Evolutionary conservation across 2,113 vertebrate genomes (phyloP), one percentile per base, ranked within the genome.

Genomic region (Gallinago undulata): DNA sequence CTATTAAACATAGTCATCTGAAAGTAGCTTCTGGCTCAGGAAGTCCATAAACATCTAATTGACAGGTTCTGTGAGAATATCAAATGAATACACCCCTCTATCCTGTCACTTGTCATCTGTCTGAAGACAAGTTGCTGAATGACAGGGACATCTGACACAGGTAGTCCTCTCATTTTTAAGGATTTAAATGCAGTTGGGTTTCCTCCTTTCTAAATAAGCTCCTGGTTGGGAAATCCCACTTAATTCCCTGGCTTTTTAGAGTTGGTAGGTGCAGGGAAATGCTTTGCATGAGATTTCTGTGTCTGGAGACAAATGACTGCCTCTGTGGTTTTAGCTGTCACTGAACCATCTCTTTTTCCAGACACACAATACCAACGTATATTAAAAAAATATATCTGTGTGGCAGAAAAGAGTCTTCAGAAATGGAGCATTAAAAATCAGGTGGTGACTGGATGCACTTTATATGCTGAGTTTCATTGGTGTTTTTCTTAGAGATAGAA

Each of bases 401-500:
- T 24, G 39, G n/a, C 68, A 81, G 80, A 91, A 86, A 57, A 91
- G 30, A 73, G 18, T 19, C 27, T 74, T 87, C 76, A 83, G 91
- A 92, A 94, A 84, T 43, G 33, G 37, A 95, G 11, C 43, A 87
- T 67, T 94, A 91, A 81, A 74, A 69, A 86, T 80, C 35, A 69
- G 30, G 25, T 76, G 72, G 11, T 90, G 67, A 48, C 48, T 69
- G 53, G 41, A 39, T 70, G 24, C 31, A 41, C 35, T 90, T 93
- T 81, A 35, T 56, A n/a, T 70, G 47, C 43, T 62, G 68, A 80
- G 11, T 47, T 86, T 85, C 43, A 87, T 67, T 83, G 31, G 72
- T 50, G 67, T 80, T 95, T 83, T 95, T 63, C 93, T 94, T 92
- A 77, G 48, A 74, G 75, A 53, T 7, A 77, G 67, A 84, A 69